A percentile compares a stretch with the other conserved stretches of the same genome.
These are phyloP conservation scores for Sternotherus odoratus DNA, from an alignment of 2,797 vertebrate genomes.

Conservation along the genomic window DNA sequence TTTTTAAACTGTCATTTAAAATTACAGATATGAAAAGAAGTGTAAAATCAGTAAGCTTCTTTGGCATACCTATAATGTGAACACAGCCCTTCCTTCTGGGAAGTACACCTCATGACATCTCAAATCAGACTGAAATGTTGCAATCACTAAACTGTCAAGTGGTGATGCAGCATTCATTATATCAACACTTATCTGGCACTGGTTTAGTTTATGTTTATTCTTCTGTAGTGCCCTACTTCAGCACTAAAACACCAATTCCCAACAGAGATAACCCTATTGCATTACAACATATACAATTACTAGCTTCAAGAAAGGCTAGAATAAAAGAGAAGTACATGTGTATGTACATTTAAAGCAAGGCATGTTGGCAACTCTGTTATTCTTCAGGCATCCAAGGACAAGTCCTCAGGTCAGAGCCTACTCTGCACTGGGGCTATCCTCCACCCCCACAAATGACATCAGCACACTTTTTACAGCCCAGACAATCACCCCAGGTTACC, in stretches of 20 bases:
- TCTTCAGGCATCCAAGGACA: not conserved
- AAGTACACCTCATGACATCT: conserved; percentile 57
- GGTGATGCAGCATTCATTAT: conserved; percentile 55
- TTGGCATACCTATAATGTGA: conserved; percentile 63
- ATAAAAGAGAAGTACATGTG: accelerated
- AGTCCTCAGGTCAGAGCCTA: not conserved
- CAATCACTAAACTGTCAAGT: conserved; percentile 66
- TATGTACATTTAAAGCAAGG: not conserved
- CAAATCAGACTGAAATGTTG: conserved; percentile 71
- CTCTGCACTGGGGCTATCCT: not conserved
- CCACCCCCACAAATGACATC: not conserved
- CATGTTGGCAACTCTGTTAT: not conserved
- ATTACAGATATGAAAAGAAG: conserved; percentile 6
- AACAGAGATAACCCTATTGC: conserved; percentile 60
- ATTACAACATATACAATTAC: not conserved
- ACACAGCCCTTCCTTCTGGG: conserved; percentile 65
- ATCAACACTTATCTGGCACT: conserved; percentile 51
- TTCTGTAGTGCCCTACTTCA: conserved; percentile 39
- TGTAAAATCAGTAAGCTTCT: conserved; percentile 57
- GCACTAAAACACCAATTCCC: conserved; percentile 41
- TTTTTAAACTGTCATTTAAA: not conserved
- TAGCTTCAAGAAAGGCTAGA: conserved; percentile 19
- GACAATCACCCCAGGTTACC: not conserved
- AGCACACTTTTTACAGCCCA: accelerated
- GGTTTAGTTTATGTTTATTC: conserved; percentile 60